Percentiles rank a stretch among this genome's conserved stretches.
phyloP scores from a whole-genome alignment of 2,797 vertebrate genomes.

The Valencia hispanica region DNA sequence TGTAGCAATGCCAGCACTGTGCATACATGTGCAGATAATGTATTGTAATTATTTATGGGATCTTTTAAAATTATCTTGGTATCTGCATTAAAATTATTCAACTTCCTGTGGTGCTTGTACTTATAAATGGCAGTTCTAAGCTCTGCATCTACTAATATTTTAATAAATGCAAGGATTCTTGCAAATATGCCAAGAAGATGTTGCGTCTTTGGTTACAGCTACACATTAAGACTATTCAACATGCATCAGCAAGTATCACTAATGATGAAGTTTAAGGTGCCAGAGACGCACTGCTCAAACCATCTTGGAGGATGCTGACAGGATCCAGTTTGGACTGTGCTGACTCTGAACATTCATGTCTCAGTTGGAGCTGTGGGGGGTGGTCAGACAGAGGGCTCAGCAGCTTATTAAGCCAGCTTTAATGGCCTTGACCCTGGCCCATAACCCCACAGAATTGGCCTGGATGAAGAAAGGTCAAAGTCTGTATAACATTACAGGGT shows the following conservation, averaged over 20 bases:
- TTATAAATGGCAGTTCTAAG: background rate
- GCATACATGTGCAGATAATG: background rate
- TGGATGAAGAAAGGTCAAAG: constrained; percentile 61
- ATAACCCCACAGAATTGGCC: constrained; percentile 46
- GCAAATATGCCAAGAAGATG: constrained; percentile 1
- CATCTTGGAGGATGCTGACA: constrained; percentile 62
- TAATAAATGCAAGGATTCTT: background rate
- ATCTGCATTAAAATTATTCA: background rate
- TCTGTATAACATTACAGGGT: constrained; percentile 53
- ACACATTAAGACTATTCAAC: constrained; percentile 15
- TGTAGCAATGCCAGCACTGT: background rate
- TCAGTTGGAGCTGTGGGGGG: constrained; percentile 37
- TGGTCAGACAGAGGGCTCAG: constrained; percentile 32
- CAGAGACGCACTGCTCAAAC: constrained; percentile 23
- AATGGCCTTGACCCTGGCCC: constrained; percentile 65
- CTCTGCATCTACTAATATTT: background rate
- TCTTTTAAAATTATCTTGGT: background rate
- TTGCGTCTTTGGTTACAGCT: constrained; percentile 11
- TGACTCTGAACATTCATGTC: constrained; percentile 57
- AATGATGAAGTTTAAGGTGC: constrained; percentile 32
- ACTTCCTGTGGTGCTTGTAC: background rate
- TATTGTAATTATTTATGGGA: background rate
- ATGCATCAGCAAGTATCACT: constrained; percentile 36
- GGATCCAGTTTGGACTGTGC: constrained; percentile 56
- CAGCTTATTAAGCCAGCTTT: constrained; percentile 66